Evolutionary conservation across 2,113 vertebrate genomes (phyloP), one percentile per base, ranked within the genome.

Genomic region (mouse (Mus musculus)): DNA sequence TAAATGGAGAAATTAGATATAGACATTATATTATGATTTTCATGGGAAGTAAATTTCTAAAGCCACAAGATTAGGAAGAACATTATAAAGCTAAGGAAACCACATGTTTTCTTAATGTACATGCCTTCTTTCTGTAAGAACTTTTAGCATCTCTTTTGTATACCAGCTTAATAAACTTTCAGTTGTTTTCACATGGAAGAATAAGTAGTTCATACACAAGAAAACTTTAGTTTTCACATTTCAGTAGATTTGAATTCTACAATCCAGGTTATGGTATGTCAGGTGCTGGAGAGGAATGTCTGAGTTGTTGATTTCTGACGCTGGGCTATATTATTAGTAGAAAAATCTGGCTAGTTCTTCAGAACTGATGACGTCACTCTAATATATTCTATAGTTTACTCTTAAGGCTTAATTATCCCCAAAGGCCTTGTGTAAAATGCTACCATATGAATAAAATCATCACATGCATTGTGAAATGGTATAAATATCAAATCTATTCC

Each of bases 11-110:
- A 46, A 24, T 22, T 16, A 54, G 1, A 12, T 81, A 52, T 86
- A 11, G 39, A 20, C 54, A 39, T 46, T 82, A 84, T 33, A 75
- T 36, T 77, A 67, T 81, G 54, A 82, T 78, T 88, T 84, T 95
- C 3, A 63, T 17, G 56, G 89, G 65, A 56, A 19, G 56, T 95
- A 54, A 90, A 72, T 36, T 78, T 93, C 14, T 46, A 75, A 90
- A 22, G 14, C 36, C 28, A 84, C 10, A 75, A 30, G 80, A 14
- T 56, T 77, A 90, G 17, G 1, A 3, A 84, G 36, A 93, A 65
- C 2, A 39, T 81, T 78, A 12, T 33, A 75, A 56, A 94, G 52
- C 39, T 94, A 89, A 95, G 86, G 33, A 91, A 89, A 84, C 2
- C 5, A 61, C 13, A 30, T 3, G 0, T 65, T 65, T 63, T 16